Evolutionary conservation across 1,140 invertebrate species (phyloP), one percentile per base, ranked within the genome.

Genomic region (Drosophila ananassae): DNA sequence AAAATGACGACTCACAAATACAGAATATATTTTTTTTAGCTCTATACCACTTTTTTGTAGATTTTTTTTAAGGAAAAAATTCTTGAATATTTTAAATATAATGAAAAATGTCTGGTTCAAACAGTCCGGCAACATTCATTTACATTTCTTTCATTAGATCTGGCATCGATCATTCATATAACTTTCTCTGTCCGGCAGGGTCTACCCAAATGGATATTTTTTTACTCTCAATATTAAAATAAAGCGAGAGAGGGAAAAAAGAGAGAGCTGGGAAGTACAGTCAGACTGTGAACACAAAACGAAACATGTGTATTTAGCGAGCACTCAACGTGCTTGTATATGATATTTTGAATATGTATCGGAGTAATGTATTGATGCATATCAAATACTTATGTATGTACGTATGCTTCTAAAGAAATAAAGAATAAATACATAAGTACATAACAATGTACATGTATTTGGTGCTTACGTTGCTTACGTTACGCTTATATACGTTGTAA

Each of bases 211-310:
- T 44, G 41, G 41, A 21, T 44, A 44, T 12, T 44, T 77, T 69
- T 69, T 54, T 54, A 71, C 80, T 66, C 64, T 66, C 47, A 77
- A 72, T 12, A 2, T 37, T 32, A 32, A 32, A 37, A 37, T 28
- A 54, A 50, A 79, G 79, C 67, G 72, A 54, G 74, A 75, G 74
- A 73, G 59, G 64, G 30, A 73, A 44, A 63, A 48, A 54, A 44
- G 81, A 59, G 73, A 68, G 72, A 67, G 56, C 47, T 87, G 72
- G 62, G 72, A 89, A 89, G 84, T 89, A 89, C 83, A 89, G 84
- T 89, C 84, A 79, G 83, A 89, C 83, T 76, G 63, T 57, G 67
- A 89, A 87, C 76, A 77, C 84, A 89, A 89, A 89, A 84, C 83
- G 77, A 89, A 89, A 84, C 66, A 79, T 89, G 79, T 87, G 82